Conservation (phyloP, 2,113 vertebrate genomes). For the Hemicordylus capensis region DNA sequence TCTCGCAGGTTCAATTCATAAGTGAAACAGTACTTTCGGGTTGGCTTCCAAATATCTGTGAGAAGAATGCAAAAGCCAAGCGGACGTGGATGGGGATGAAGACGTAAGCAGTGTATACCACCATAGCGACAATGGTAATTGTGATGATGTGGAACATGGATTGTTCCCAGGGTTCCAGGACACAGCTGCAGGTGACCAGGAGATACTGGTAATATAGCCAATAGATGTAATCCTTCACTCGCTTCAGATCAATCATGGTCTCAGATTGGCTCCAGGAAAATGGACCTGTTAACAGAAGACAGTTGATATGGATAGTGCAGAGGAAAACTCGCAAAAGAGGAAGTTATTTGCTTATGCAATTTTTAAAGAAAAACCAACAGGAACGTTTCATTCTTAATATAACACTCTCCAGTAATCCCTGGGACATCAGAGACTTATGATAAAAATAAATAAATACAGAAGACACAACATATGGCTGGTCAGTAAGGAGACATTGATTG, state of each 20-base stretch:
- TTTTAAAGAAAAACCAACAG: not conserved
- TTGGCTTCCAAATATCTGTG: constrained; percentile 83
- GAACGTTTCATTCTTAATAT: not conserved
- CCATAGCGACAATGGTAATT: constrained; percentile 90
- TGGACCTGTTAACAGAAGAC: constrained; percentile 44
- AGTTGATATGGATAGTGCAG: not conserved
- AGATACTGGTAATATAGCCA: constrained; percentile 98
- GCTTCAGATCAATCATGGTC: constrained; percentile 85
- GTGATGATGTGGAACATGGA: constrained; percentile 92
- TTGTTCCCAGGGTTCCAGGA: constrained; percentile 95
- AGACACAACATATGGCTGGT: not conserved
- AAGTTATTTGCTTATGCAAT: not conserved
- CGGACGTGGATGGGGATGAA: constrained; percentile 93
- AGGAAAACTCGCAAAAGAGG: not conserved
- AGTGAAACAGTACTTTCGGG: constrained; percentile 75
- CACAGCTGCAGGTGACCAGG: constrained; percentile 94
- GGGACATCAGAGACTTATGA: not conserved
- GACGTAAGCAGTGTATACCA: constrained; percentile 93
- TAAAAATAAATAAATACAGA: not conserved
- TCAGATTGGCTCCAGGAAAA: not conserved
- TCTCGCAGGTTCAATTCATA: constrained; percentile 72
- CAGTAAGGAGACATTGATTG: not conserved
- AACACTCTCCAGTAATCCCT: not conserved
- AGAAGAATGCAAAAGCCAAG: constrained; percentile 93
- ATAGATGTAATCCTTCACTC: constrained; percentile 86